Evolutionary conservation across 2,797 vertebrate genomes (phyloP).

Genomic region (Xenops minutus): DNA sequence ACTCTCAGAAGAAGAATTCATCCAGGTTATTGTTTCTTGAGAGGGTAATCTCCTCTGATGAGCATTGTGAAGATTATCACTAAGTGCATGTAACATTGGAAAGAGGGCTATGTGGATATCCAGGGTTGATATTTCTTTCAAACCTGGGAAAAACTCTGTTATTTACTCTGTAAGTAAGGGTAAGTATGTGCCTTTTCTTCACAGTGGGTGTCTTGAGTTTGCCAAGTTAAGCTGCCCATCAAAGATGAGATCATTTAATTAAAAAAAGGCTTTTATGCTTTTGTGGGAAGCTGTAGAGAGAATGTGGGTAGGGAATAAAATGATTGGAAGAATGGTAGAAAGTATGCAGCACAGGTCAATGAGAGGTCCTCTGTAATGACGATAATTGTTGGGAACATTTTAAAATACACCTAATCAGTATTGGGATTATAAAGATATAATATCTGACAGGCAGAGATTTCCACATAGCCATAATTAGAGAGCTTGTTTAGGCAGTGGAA

Average conservation of each 20-base stretch:
- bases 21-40: slow-evolving; percentile 22
- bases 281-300: background rate
- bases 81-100: background rate
- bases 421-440: slow-evolving; percentile 4
- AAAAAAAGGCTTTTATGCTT: background rate
- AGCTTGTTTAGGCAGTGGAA: background rate
- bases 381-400: background rate
- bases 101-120: background rate
- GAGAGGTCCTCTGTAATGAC: background rate
- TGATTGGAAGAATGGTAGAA: background rate
- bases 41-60: background rate
- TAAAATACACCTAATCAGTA: slow-evolving; percentile 24
- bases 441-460: background rate
- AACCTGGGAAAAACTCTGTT: background rate
- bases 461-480: background rate
- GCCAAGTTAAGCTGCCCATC: background rate
- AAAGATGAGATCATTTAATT: background rate
- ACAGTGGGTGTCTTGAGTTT: background rate
- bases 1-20: background rate
- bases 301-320: background rate
- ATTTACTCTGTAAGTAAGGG: background rate
- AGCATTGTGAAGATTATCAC: background rate
- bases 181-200: background rate
- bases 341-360: background rate
- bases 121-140: background rate